Evolutionary conservation across 2,797 vertebrate species (phyloP).

Genomic region (Sphenodon punctatus): DNA sequence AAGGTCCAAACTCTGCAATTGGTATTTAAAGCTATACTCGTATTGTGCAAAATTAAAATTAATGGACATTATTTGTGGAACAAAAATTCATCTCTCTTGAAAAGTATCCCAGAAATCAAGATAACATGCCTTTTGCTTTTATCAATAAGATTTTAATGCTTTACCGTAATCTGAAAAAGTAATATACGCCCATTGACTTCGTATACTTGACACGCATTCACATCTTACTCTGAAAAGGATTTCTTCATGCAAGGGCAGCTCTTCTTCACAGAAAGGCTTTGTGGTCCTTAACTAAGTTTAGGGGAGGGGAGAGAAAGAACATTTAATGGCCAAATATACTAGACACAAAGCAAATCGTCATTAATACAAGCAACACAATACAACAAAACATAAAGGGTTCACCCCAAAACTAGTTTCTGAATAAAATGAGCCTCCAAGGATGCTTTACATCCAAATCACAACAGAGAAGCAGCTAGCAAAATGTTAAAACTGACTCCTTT

Average conservation of each 20-base stretch:
- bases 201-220: slow-evolving; percentile 52
- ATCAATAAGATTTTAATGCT: rapidly evolving
- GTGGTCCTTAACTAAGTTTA: slow-evolving; percentile 54
- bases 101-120: not conserved
- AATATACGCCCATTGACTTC: slow-evolving; percentile 60
- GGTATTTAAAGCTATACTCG: not conserved
- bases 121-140: rapidly evolving
- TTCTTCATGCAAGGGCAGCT: slow-evolving; percentile 38
- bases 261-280: slow-evolving; percentile 17
- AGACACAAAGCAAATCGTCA: not conserved
- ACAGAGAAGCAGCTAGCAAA: too few species aligned
- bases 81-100: not conserved
- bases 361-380: not conserved
- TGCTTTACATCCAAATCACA: rapidly evolving
- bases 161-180: slow-evolving; percentile 51
- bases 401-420: not conserved
- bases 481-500: too few species aligned
- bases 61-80: too few species aligned
- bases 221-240: slow-evolving; percentile 65
- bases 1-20: not conserved
- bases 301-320: not conserved
- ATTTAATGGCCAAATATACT: not conserved
- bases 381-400: not conserved
- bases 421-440: not conserved
- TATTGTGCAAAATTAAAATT: not conserved